phyloP scores from a whole-genome alignment of 2,888 invertebrate genomes.

The Leptodirus hochenwartii region DNA sequence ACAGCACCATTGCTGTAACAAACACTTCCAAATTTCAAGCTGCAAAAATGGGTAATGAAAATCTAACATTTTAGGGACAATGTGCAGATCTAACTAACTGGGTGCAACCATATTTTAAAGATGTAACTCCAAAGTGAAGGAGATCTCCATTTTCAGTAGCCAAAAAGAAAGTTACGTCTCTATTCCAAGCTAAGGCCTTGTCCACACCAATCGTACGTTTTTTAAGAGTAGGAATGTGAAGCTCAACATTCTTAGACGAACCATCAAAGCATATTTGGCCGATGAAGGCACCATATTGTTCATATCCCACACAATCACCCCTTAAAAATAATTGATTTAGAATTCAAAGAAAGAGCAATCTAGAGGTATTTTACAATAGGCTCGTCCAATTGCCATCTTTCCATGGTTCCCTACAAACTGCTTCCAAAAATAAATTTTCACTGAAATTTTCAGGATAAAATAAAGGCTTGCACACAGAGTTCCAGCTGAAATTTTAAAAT shows the following conservation, averaged over 20 bases:
- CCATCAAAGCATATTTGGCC: slow-evolving; percentile 23
- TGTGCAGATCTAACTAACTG: slow-evolving; percentile 34
- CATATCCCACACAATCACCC: slow-evolving; percentile 28
- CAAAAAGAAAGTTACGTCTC: slow-evolving; percentile 19
- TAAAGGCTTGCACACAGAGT: slow-evolving; percentile 28
- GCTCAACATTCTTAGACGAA: slow-evolving; percentile 1
- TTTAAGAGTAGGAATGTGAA: slow-evolving; percentile 29
- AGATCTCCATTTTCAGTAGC: slow-evolving; percentile 35
- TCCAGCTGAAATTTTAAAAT: slow-evolving; percentile 31
- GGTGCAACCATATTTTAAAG: slow-evolving; percentile 32
- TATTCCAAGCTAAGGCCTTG: slow-evolving; percentile 16
- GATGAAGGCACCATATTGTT: slow-evolving; percentile 43
- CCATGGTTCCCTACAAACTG: slow-evolving; percentile 39
- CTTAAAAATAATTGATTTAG: slow-evolving; percentile 15
- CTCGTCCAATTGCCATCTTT: slow-evolving; percentile 34
- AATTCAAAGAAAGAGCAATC: background rate
- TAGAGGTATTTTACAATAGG: slow-evolving; percentile 28
- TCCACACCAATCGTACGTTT: slow-evolving; percentile 16
- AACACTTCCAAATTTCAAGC: slow-evolving; percentile 35
- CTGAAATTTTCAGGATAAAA: slow-evolving; percentile 38
- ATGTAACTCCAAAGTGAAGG: slow-evolving; percentile 33
- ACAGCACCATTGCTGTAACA: slow-evolving; percentile 28
- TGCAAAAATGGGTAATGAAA: slow-evolving; percentile 18
- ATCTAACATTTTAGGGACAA: background rate
- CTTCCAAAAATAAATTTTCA: slow-evolving; percentile 31